Evolutionary conservation across 37 sponge, comb jelly and placozoan genomes (phyloP), one percentile per base, ranked within the genome.

Genomic region (Halichondria panicea): DNA sequence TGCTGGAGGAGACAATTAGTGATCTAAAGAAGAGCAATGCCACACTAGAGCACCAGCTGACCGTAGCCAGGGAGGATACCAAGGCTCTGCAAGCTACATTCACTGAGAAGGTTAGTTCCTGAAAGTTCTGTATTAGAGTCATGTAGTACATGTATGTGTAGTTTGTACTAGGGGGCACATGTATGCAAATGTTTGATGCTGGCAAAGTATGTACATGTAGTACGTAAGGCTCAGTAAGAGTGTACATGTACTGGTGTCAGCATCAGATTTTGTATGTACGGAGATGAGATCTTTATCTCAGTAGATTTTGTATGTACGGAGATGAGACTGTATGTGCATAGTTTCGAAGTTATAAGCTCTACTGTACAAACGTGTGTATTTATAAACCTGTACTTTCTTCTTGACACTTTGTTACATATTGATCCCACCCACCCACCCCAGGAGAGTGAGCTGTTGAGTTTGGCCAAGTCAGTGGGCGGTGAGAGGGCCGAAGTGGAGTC

Each of bases 11-110:
- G 27, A 67, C 65, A 56, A 1, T 64, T 38, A 56, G 68, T 33
- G 78, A 77, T 24, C 59, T 57, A 21, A 77, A 28, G 78, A 77
- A 77, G 67, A 34, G 37, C 21, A 53, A 55, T 45, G 52, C 78
- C 55, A 66, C 56, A 0, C 38, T 63, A 41, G 78, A 77, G 59
- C 66, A 67, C 9, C 56, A 77, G 68, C 36, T 77, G 6, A 19
- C 43, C 31, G 28, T 13, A 1, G 2, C 59, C 56, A 55, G 32
- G 31, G 68, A 77, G 6, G 68, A 65, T 27, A 36, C 25, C 28
- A 62, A 41, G 3, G 25, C 43, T 25, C 34, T 75, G 64, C 76
- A 75, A n/a, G 32, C 27, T 43, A 27, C 32, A 32, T 36, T 75
- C 46, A 63, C 50, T 63, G 36, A 61, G 13, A 61, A 63, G 64